Evolutionary conservation across 1,140 invertebrate species (phyloP).

Genomic region (Elysia chlorotica): DNA sequence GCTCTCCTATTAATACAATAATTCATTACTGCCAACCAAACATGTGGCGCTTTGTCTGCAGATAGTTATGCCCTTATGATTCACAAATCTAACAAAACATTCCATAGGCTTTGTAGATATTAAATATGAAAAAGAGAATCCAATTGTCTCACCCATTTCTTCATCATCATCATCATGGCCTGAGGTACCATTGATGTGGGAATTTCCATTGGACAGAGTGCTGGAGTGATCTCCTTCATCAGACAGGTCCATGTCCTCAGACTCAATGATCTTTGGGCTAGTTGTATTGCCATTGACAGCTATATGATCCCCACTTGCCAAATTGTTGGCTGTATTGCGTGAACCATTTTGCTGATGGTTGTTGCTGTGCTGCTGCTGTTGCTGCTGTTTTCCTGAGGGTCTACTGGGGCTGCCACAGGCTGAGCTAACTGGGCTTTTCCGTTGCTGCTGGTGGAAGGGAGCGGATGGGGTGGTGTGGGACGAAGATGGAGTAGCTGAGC

Average conservation of each 20-base stretch:
- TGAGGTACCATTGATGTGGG: conserved; percentile 70
- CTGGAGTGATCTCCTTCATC: conserved; percentile 52
- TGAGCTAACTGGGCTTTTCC: conserved; percentile 17
- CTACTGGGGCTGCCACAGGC: conserved; percentile 10
- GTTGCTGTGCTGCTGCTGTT: conserved; percentile 7
- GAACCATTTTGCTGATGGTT: conserved; percentile 26
- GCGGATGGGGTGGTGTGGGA: conserved; percentile 55
- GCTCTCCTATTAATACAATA: too few relatives aligned
- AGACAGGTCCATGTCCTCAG: conserved; percentile 69
- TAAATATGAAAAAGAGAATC: neutral
- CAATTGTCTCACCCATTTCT: conserved; percentile 58
- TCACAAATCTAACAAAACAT: too few relatives aligned
- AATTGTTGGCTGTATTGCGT: conserved; percentile 66
- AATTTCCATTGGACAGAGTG: conserved; percentile 66
- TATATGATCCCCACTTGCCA: conserved; percentile 63
- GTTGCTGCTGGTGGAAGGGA: conserved; percentile 10
- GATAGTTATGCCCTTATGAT: too few relatives aligned
- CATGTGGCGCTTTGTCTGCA: too few relatives aligned
- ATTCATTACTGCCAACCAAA: too few relatives aligned
- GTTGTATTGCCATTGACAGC: conserved; percentile 50
- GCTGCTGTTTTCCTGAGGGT: too few relatives aligned
- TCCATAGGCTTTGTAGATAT: neutral
- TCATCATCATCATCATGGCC: conserved; percentile 44
- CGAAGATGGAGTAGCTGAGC: conserved; percentile 34
- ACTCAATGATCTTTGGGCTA: conserved; percentile 47